Base-by-base conservation (phyloP, 2,888 invertebrate species). In the Diaphora mendica region DNA sequence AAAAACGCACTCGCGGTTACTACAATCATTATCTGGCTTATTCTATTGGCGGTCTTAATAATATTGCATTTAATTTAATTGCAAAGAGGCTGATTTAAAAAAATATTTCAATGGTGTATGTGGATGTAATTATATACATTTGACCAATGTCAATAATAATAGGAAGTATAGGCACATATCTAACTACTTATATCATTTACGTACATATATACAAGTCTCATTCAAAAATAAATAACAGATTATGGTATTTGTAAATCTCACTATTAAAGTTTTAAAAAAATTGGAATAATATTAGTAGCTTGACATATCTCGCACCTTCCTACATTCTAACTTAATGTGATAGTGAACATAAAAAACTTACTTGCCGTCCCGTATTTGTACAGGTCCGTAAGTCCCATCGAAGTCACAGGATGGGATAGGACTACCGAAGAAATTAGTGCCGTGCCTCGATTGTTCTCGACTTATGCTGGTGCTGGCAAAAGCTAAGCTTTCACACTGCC, bases 401-500 rank as follows among this genome's bases (percentile, higher is more conserved):
- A 95, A 96, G 86, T 97, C 97, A 86, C 97, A 97, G 77, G 94
- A 90, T 9, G 96, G 90, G 64, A 90, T 88, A 33, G 96, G 94
- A 76, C 96, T 93, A 71, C 96, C 96, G 42, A 96, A 91, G 83
- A 96, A 94, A 30, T 84, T 91, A 5, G 97, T 97, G 30, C 97
- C 97, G 87, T 97, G 97, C 33, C 93, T 92, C 8, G 89, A 89
- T 83, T 97, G 95, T 86, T 96, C 96, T 68, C 93, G 91, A 72
- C 92, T 90, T 79, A 97, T 94, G 73, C 91, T 89, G 9, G 91
- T 89, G 84, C 95, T 93, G 8, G 97, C 97, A 77, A 96, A 94
- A 51, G 96, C 94, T 78, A 96, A 91, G 89, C 97, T 97, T 90
- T 97, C 97, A 88, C 97, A 97, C 88, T 96, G 95, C 81, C 97